Evolutionary conservation across 2,797 vertebrate species (phyloP).

Genomic region (Poecilia picta): DNA sequence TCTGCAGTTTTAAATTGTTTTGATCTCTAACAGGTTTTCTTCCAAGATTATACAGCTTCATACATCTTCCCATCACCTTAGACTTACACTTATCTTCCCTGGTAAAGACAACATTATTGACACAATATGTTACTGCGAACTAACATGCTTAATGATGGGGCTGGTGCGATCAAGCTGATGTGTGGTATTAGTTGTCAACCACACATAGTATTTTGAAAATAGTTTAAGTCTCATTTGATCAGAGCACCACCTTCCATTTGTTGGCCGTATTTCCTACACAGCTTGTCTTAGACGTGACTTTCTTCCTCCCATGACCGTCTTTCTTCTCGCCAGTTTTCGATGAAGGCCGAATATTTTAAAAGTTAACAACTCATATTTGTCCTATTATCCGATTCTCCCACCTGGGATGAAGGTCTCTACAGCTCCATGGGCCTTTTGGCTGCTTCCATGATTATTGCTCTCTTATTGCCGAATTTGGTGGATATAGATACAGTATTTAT

Average conservation of each 20-base stretch:
- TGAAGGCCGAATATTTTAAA: neutral
- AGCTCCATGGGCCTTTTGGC: neutral
- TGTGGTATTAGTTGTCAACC: neutral
- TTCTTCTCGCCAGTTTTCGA: neutral
- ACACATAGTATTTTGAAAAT: neutral
- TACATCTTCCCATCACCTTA: neutral
- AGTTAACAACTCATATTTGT: neutral
- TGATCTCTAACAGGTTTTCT: neutral
- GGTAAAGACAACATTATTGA: neutral
- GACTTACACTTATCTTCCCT: neutral
- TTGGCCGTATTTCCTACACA: neutral
- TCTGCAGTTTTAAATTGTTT: neutral
- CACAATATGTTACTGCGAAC: neutral
- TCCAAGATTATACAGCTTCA: neutral
- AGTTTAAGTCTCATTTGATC: neutral
- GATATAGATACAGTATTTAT: neutral
- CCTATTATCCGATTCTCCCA: neutral
- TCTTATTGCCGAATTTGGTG: neutral
- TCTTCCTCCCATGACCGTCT: neutral
- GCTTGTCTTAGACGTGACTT: neutral
- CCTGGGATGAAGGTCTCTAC: neutral
- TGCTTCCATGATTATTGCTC: neutral
- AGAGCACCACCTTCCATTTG: neutral
- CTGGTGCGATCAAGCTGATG: neutral
- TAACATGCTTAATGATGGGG: neutral